A percentile compares a stretch with the other conserved stretches of the same genome.
These are phyloP conservation scores for Solenodon paradoxus DNA, from an alignment of 2,113 vertebrate species.

Conservation along the genomic window DNA sequence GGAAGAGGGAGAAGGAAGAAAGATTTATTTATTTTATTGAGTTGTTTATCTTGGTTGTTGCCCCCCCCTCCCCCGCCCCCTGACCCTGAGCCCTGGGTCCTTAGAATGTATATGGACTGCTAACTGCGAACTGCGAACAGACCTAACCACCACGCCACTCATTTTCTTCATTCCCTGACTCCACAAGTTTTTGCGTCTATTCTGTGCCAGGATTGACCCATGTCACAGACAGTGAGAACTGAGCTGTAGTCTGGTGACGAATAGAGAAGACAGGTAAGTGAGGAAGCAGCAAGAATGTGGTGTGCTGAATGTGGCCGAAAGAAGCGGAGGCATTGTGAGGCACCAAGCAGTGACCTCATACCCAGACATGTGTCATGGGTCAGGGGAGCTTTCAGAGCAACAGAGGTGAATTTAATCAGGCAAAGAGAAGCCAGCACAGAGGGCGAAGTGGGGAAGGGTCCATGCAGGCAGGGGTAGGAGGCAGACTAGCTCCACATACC, in stretches of 20 bases:
- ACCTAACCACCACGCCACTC: too few species aligned
- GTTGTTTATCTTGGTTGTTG: too few species aligned
- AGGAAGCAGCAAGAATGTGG: neutral
- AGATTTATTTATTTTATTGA: too few species aligned
- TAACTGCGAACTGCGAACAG: too few species aligned
- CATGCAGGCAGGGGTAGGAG: too few species aligned
- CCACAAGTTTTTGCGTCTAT: neutral
- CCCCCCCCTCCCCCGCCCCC: too few species aligned
- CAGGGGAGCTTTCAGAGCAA: neutral
- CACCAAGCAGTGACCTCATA: neutral
- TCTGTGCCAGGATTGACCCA: neutral
- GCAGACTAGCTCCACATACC: accelerated
- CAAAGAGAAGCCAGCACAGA: neutral
- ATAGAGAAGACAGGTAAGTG: neutral
- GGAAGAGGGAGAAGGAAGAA: too few species aligned
- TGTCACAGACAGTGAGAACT: neutral
- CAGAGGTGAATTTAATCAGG: neutral
- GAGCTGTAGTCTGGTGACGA: neutral
- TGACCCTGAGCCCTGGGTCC: too few species aligned
- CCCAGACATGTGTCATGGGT: neutral
- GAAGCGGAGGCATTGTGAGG: neutral
- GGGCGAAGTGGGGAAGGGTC: neutral
- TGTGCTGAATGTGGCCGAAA: neutral
- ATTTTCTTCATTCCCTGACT: neutral
- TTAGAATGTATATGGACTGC: too few species aligned